Base-by-base conservation (phyloP, 2,113 vertebrate species). In the Lagopus leucura region DNA sequence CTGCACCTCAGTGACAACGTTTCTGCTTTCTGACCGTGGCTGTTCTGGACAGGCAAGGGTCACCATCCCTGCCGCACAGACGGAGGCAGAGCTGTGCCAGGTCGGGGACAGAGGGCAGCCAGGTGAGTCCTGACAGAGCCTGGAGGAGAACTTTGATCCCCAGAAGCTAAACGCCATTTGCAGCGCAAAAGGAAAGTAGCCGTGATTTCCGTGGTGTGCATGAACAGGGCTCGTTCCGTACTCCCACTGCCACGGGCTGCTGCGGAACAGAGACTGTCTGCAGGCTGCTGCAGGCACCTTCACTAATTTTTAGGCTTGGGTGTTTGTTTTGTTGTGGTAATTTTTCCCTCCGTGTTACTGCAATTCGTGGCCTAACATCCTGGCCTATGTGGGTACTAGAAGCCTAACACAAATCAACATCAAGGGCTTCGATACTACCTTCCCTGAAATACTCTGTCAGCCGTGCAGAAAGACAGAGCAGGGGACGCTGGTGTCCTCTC, bases 281-380 rank as follows among this genome's bases (percentile, higher is more conserved):
- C 2, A 1, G 24, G 11, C 4, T 69, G 57, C 19, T 74, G 25
- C 0, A 0, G 65, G 7, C 2, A 50, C 50, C 22, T 54, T 11
- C 8, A 21, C 43, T 43, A 13, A 28, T 24, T 79, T 42, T 43
- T 36, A 77, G 36, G 21, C n/a, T 17, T 64, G 54, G 30, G 17
- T 6, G 6, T 6, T 30, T 34, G 28, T 55, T 54, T 54, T 16
- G 52, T 54, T 5, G 42, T 7, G 24, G 22, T 21, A 28, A 27
- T 40, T 32, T 5, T 11, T 6, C 15, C 7, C 17, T 19, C 22
- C 14, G 7, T 60, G 47, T 84, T 74, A 34, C 30, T 52, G 60
- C 32, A 55, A 18, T 12, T 88, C 7, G 2, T 36, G 16, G 55
- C 19, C 71, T 43, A 64, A 64, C 7, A 27, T 4, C 3, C 38